Conservation (phyloP, 2,888 invertebrate species). For the Muscina levida region DNA sequence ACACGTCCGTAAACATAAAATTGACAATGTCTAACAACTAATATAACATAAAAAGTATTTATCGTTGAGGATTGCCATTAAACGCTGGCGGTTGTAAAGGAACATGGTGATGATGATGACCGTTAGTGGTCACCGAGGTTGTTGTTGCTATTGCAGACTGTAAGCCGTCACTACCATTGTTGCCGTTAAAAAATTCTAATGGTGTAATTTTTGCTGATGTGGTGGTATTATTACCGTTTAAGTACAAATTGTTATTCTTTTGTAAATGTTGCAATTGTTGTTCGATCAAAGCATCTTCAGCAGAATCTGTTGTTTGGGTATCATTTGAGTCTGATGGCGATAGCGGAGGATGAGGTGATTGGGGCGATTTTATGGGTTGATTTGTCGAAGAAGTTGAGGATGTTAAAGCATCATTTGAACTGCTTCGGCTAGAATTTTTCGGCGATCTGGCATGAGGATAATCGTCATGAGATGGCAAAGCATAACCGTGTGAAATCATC, state of each 20-base stretch:
- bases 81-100: constrained; percentile 6
- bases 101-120: constrained; percentile 24
- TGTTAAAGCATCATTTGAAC: constrained; percentile 68
- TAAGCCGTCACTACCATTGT: constrained; percentile 50
- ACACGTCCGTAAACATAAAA: constrained; percentile 10
- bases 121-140: constrained; percentile 31
- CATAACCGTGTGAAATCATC: constrained; percentile 76
- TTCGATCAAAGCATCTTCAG: constrained; percentile 72
- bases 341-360: constrained; percentile 42
- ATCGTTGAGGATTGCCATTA: constrained; percentile 35
- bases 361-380: constrained; percentile 68
- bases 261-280: constrained; percentile 72
- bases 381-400: constrained; percentile 68
- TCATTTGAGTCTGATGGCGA: constrained; percentile 43
- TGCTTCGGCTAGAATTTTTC: constrained; percentile 65
- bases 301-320: constrained; percentile 28
- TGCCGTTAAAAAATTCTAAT: constrained; percentile 70
- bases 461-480: constrained; percentile 71
- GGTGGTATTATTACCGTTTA: constrained; percentile 68
- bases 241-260: constrained; percentile 62
- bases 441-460: constrained; percentile 68
- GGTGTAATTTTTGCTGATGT: constrained; percentile 66
- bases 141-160: constrained; percentile 7
- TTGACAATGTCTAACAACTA: constrained; percentile 35
- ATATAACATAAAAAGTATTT: constrained; percentile 25